These are phyloP conservation scores for Pocillopora grandis DNA, from an alignment of 92 coral and sea anemone genomes.

Conservation along the genomic window DNA sequence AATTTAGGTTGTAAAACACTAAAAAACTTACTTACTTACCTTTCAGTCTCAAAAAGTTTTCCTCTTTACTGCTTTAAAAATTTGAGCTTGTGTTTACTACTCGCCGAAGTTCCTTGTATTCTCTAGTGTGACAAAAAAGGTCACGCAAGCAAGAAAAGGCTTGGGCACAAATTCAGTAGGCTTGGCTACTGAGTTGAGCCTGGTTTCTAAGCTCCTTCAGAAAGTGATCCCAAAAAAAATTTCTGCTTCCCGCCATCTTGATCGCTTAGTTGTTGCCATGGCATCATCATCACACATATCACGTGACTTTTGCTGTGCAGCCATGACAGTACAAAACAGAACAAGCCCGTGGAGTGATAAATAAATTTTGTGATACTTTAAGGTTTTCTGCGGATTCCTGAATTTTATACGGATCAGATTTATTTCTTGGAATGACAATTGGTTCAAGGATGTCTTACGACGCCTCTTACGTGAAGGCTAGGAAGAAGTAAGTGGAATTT, in stretches of 20 bases:
- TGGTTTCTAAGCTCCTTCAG: too few species aligned
- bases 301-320: constrained; percentile 36
- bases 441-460: constrained; percentile 85
- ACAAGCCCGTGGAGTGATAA: background rate
- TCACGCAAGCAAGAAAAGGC: too few species aligned
- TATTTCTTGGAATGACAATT: constrained; percentile 69
- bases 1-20: too few species aligned
- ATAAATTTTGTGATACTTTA: background rate
- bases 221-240: too few species aligned
- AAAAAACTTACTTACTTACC: too few species aligned
- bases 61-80: too few species aligned
- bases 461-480: constrained; percentile 69
- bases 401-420: background rate
- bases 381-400: background rate
- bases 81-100: too few species aligned
- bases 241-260: constrained; percentile 39
- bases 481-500: constrained; percentile 65
- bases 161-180: too few species aligned
- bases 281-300: constrained; percentile 39
- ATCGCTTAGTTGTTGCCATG: constrained; percentile 24
- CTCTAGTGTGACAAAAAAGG: too few species aligned
- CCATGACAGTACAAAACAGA: constrained; percentile 26
- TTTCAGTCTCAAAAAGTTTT: too few species aligned
- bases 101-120: too few species aligned
- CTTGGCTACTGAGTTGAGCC: too few species aligned